Evolutionary conservation across 1,140 invertebrate genomes (phyloP), one percentile per base, ranked within the genome.

Genomic region (Contarinia nasturtii): DNA sequence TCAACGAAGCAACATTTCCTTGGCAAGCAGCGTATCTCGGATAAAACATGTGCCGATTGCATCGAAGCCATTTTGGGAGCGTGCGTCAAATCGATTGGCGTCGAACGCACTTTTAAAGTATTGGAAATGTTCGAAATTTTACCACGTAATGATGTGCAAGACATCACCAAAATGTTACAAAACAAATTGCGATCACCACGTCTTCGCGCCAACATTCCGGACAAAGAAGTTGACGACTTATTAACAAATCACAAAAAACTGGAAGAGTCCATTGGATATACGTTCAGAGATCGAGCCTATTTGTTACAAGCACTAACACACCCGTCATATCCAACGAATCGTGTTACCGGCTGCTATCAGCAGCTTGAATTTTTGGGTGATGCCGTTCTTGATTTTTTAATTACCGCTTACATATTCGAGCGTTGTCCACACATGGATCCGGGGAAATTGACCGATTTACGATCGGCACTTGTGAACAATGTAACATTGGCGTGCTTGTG

Each of bases 381-480:
- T 72, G 91, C 93, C 4, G 78, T 98, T 34, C 67, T 97, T 34
- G 92, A 97, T 68, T 94, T 92, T 63, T 66, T 96, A 0, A 84
- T 96, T 5, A 94, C 92, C 0, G 69, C 77, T 12, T 76, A 89
- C 54, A 80, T 96, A 42, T 96, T 78, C 58, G 84, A 94, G 63
- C 72, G 77, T 17, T 74, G 71, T 50, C 58, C 59, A 0, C 57
- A 75, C 46, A 72, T 82, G 58, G 76, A 65, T 38, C 89, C 87
- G 0, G 92, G 91, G 1, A 75, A 87, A 33, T 63, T 97, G 10
- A 96, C 91, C 0, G 90, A 96, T 70, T 60, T 97, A 34, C 68
- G 92, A 27, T 93, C 91, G 14, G 86, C 93, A 0, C 66, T 98
- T 1, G 93, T 97, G 1, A 97, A 97, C 59, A 98, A 97, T 58